Conservation (phyloP, 1,140 invertebrate genomes). For the Heliothis subflexa region DNA sequence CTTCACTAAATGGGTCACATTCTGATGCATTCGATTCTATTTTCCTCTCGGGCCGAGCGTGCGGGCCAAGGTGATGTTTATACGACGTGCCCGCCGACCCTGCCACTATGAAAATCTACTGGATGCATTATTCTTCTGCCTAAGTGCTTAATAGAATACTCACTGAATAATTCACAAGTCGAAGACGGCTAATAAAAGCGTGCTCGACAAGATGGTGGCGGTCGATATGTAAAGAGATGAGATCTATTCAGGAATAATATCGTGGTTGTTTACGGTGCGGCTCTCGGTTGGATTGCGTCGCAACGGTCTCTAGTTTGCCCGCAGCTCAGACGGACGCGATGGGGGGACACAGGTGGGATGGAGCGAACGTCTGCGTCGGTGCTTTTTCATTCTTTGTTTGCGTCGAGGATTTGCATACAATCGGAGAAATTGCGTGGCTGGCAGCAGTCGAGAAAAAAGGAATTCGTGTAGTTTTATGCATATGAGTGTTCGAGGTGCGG, state of each 20-base stretch:
- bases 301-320: conserved; percentile 63
- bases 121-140: conserved; percentile 75
- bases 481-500: conserved; percentile 63
- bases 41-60: conserved; percentile 47
- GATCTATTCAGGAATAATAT: conserved; percentile 77
- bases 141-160: conserved; percentile 78
- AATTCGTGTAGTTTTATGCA: conserved; percentile 74
- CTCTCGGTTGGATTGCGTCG: conserved; percentile 63
- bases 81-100: conserved; percentile 53
- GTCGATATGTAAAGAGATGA: conserved; percentile 79
- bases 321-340: conserved; percentile 66
- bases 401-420: conserved; percentile 81
- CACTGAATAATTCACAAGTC: conserved; percentile 75
- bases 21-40: conserved; percentile 52
- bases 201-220: conserved; percentile 68
- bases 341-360: conserved; percentile 70
- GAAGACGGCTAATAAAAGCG: conserved; percentile 75
- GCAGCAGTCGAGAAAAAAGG: conserved; percentile 69
- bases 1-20: conserved; percentile 42
- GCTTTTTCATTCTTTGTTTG: conserved; percentile 84
- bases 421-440: conserved; percentile 81
- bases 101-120: conserved; percentile 68
- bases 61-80: conserved; percentile 66
- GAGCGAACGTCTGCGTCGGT: conserved; percentile 73
- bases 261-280: conserved; percentile 73